Evolutionary conservation across 2,113 vertebrate genomes (phyloP).

Genomic region (Tragelaphus strepsiceros): DNA sequence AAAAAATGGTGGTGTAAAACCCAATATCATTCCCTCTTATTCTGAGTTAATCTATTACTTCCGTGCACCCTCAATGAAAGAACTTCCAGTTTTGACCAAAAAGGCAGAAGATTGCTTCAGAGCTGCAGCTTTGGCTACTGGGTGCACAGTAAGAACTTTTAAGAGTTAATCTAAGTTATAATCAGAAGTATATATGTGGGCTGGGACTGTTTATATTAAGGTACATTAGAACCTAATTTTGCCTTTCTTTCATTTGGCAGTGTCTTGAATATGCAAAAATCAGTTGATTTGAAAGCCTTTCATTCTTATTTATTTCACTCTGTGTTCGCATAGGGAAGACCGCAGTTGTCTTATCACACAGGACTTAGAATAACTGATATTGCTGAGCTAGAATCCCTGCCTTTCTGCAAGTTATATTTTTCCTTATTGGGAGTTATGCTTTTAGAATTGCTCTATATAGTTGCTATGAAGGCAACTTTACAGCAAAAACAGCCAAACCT

Average conservation of each 20-base stretch:
- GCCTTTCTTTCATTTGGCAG: neutral
- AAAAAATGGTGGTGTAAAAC: slow-evolving; percentile 90
- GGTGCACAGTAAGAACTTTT: slow-evolving; percentile 84
- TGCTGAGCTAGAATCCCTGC: neutral
- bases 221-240: neutral
- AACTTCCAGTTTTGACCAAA: slow-evolving; percentile 84
- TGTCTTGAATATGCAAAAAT: neutral
- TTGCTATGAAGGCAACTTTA: neutral
- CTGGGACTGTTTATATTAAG: neutral
- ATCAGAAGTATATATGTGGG: neutral
- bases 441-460: neutral
- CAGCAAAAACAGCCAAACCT: neutral
- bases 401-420: neutral
- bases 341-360: neutral
- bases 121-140: slow-evolving; percentile 88
- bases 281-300: neutral
- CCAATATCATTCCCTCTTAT: slow-evolving; percentile 92
- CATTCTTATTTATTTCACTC: neutral
- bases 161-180: neutral
- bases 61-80: slow-evolving; percentile 84
- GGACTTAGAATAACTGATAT: neutral
- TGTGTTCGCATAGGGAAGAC: neutral
- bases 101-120: slow-evolving; percentile 89
- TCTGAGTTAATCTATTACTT: slow-evolving; percentile 88
- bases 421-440: neutral